phyloP scores from a whole-genome alignment of 2,888 invertebrate species.

The Mycalesis mineus region DNA sequence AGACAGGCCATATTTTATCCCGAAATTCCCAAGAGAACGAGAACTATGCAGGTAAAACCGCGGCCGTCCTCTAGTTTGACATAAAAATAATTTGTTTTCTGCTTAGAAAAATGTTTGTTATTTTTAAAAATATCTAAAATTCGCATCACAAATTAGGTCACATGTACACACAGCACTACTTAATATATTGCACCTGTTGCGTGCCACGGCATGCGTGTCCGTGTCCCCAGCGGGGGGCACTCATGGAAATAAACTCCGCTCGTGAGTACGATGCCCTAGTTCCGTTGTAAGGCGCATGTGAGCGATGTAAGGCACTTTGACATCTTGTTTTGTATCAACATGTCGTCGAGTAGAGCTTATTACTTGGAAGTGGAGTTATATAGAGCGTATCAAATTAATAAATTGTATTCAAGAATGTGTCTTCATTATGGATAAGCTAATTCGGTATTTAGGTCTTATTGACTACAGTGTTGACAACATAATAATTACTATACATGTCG shows the following conservation, averaged over 20 bases:
- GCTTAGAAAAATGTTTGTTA: no score
- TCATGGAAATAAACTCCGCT: conserved; percentile 17
- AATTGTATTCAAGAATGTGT: not conserved
- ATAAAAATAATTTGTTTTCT: no score
- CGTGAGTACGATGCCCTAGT: conserved; percentile 6
- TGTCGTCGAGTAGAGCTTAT: conserved; percentile 4
- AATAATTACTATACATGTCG: no score
- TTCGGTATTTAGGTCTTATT: no score
- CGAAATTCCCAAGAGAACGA: no score
- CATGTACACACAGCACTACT: conserved; percentile 14
- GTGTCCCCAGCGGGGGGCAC: conserved; percentile 20
- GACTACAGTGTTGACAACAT: no score
- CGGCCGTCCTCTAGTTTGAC: no score
- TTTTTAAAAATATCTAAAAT: no score
- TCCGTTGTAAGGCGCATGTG: not conserved
- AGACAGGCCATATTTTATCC: no score
- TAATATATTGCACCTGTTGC: conserved; percentile 32
- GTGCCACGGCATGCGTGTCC: conserved; percentile 31
- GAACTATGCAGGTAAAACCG: no score
- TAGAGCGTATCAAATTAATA: not conserved
- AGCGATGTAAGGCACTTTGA: not conserved
- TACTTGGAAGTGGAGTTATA: not conserved
- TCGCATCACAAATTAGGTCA: not conserved
- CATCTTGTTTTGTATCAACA: conserved; percentile 4
- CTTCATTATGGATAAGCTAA: not conserved